Percentiles rank a stretch among this genome's conserved stretches.
These are phyloP conservation scores for Caenorhabditis imperialis DNA, from an alignment of 2,888 invertebrate species.

Conservation along the genomic window DNA sequence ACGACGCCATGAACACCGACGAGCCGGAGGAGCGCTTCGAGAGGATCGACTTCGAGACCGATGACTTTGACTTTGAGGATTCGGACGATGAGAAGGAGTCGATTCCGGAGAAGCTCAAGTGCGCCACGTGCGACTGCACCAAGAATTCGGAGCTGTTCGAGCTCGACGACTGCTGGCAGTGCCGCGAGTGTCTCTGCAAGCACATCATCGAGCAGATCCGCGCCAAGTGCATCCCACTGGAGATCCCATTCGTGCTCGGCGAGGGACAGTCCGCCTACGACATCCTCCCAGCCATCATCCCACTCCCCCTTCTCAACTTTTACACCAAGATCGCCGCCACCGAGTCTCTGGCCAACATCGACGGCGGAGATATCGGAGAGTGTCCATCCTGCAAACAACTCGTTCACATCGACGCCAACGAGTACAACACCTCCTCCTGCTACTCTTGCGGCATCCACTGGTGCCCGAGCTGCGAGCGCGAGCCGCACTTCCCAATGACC, in stretches of 20 bases:
- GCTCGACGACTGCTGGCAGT: constrained; percentile 67
- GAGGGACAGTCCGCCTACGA: constrained; percentile 58
- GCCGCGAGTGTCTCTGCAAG: constrained; percentile 57
- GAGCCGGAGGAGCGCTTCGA: constrained; percentile 56
- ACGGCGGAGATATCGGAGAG: constrained; percentile 50
- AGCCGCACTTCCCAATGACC: constrained; percentile 70
- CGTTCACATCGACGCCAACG: constrained; percentile 48
- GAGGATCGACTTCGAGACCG: constrained; percentile 49
- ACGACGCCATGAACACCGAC: constrained; percentile 30
- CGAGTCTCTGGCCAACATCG: constrained; percentile 36
- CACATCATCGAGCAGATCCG: constrained; percentile 54
- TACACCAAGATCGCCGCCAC: constrained; percentile 59
- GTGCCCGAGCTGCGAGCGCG: constrained; percentile 62
- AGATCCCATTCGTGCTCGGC: constrained; percentile 55
- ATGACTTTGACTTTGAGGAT: constrained; percentile 42
- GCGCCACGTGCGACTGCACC: constrained; percentile 50
- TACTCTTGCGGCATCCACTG: constrained; percentile 60
- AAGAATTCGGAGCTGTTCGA: constrained; percentile 62
- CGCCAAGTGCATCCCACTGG: constrained; percentile 52
- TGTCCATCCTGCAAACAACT: constrained; percentile 61
- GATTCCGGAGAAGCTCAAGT: constrained; percentile 33
- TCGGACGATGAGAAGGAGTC: constrained; percentile 24
- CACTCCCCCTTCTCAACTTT: constrained; percentile 60
- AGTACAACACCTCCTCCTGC: constrained; percentile 44
- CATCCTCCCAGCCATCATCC: constrained; percentile 58